Base-by-base conservation (phyloP, 2,888 invertebrate species). In the Drosophila histrio region DNA sequence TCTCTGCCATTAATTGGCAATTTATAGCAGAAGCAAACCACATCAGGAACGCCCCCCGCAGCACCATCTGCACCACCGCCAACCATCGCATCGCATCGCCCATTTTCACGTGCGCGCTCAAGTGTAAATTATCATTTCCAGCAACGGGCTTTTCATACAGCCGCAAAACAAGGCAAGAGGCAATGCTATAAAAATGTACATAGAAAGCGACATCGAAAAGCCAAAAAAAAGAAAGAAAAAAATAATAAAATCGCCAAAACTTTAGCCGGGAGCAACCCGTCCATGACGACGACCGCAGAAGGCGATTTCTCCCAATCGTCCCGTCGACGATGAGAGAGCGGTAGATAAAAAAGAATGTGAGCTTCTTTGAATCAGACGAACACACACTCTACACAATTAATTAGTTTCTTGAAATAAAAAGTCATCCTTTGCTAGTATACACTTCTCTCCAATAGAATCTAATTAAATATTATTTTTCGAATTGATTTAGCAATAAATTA, bases 91-190 rank as follows among this genome's bases (percentile, higher is more conserved):
- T 49, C 47, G 30, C 44, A 38, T 36, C 28, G 26, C 24, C 54
- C 53, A 67, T 69, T 84, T 84, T 69, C 77, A 76, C 73, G 72
- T 77, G 82, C 64, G 73, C 83, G 72, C 85, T 87, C 85, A 87
- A 86, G 85, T 86, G 85, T 82, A 86, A 86, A 86, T 86, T 87
- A 86, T 86, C 87, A 86, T 86, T 86, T 86, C 85, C 85, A 85
- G 72, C 79, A 83, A 77, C 80, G 74, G 77, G 66, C 70, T 77
- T 76, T 67, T 69, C 67, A 63, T 61, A 63, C 58, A 77, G 54
- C 61, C 66, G 36, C 54, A 78, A 73, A 76, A 70, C 72, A 80
- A 74, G 61, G 61, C 76, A 69, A 78, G 64, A 81, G 77, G 65
- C 73, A 80, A 70, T 65, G 73, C 76, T 63, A 85, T 72, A 77